Percentiles rank a stretch among this genome's conserved stretches.
Evolutionary conservation across 30 jellyfish, hydroid and myxozoan species (phyloP).

Genomic region (Rhopilema esculentum): DNA sequence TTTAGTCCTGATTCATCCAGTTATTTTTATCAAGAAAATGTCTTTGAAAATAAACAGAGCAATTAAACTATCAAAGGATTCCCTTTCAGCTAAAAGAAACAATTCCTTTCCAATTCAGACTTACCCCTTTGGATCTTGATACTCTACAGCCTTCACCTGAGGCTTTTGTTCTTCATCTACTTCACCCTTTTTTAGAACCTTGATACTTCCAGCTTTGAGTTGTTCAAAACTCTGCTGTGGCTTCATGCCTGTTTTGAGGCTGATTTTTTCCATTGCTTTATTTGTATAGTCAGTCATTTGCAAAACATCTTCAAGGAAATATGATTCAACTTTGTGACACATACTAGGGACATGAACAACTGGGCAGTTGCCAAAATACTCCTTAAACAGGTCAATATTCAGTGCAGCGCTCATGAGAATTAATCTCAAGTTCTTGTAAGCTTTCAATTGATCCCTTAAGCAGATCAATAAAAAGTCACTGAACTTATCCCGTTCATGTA

Average conservation of each 20-base stretch:
- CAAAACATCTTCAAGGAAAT: slow-evolving; percentile 73
- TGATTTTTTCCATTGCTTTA: slow-evolving; percentile 58
- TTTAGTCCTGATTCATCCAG: too few species aligned
- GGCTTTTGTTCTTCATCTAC: slow-evolving; percentile 15
- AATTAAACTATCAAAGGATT: too few species aligned
- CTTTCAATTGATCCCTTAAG: slow-evolving; percentile 71
- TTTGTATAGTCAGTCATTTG: slow-evolving; percentile 64
- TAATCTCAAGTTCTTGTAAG: slow-evolving; percentile 69
- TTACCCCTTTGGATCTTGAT: background rate
- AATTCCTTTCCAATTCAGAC: too few species aligned
- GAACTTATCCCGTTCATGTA: slow-evolving; percentile 75
- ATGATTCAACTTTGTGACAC: slow-evolving; percentile 71
- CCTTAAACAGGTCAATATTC: slow-evolving; percentile 59
- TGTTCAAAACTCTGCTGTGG: slow-evolving; percentile 20
- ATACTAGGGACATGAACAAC: slow-evolving; percentile 61
- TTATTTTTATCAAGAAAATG: too few species aligned
- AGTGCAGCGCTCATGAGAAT: slow-evolving; percentile 83
- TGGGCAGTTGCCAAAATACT: slow-evolving; percentile 80
- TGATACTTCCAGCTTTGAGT: slow-evolving; percentile 47
- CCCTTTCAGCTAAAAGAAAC: too few species aligned
- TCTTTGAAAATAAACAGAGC: too few species aligned
- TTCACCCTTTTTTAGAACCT: slow-evolving; percentile 39
- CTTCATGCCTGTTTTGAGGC: slow-evolving; percentile 3
- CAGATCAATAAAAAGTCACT: slow-evolving; percentile 77
- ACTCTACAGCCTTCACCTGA: background rate